Evolutionary conservation across 2,888 invertebrate species (phyloP), one percentile per base, ranked within the genome.

Genomic region (Ramazzottius varieornatus): DNA sequence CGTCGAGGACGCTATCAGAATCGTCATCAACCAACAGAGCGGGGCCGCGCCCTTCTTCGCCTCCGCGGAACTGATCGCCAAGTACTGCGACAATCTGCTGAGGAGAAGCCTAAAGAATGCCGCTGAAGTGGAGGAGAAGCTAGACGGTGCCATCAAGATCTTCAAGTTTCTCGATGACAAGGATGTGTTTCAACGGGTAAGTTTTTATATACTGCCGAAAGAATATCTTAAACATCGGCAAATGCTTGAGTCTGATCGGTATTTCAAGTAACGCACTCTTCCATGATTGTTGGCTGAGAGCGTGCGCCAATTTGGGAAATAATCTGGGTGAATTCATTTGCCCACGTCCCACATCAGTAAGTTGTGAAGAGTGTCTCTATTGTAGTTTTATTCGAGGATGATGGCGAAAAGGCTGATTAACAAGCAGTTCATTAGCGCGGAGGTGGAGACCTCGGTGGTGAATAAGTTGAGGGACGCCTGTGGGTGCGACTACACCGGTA

Each of bases 401-500:
- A 54, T 54, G 54, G 54, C 54, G 16, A 54, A 54, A 24, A 8
- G 54, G 29, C 29, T 54, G 54, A 54, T 54, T 24, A 54, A 54
- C 54, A 54, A 54, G 29, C 54, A 54, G 54, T 54, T 29, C 24
- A 29, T 54, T 4, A 54, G 54, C 54, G 54, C 20, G 4, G 54
- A 54, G 4, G 54, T 54, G 54, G 54, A 54, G 24, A 29, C 29
- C 16, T 8, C 8, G 29, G 54, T 54, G 29, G 29, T 54, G n/a
- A 54, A 29, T 24, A 54, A 54, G 29, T 24, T 54, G 29, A 16
- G 54, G 29, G 54, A 54, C 29, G 54, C 29, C 29, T 54, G 54
- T 29, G 54, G 54, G 4, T 54, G 54, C 24, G 54, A 54, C 54
- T 54, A 54, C 54, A 54, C 54, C n/a, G 54, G 54, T 24, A 54